Percentiles rank a stretch among this genome's conserved stretches.
These are phyloP conservation scores for Parnassius smintheus DNA, from an alignment of 2,888 invertebrate species.

Conservation along the genomic window DNA sequence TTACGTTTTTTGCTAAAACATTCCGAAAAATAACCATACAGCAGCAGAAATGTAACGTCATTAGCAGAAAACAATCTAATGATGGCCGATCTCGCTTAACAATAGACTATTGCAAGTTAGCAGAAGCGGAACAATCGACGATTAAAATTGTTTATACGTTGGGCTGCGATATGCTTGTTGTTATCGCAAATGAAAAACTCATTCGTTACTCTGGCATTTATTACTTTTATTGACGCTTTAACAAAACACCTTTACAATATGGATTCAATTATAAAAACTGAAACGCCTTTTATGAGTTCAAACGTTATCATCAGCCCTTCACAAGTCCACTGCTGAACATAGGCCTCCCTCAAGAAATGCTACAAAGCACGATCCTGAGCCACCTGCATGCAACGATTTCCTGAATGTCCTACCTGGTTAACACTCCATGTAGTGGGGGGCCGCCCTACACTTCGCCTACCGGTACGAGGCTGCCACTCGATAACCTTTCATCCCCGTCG, in stretches of 20 bases:
- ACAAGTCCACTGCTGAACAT: too few relatives aligned
- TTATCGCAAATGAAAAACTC: slow-evolving; percentile 44
- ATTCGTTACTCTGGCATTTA: slow-evolving; percentile 35
- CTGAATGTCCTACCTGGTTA: too few relatives aligned
- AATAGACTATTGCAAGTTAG: slow-evolving; percentile 62
- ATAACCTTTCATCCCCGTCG: too few relatives aligned
- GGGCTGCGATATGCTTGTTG: slow-evolving; percentile 54
- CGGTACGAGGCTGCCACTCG: too few relatives aligned
- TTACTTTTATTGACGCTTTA: slow-evolving; percentile 29
- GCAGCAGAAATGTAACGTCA: slow-evolving; percentile 21
- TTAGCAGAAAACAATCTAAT: slow-evolving; percentile 22
- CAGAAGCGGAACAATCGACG: slow-evolving; percentile 69
- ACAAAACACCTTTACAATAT: slow-evolving; percentile 9
- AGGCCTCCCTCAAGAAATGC: too few relatives aligned
- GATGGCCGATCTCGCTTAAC: slow-evolving; percentile 41
- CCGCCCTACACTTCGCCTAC: too few relatives aligned
- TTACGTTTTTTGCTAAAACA: slow-evolving; percentile 15
- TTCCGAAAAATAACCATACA: slow-evolving; percentile 1
- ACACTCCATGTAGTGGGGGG: too few relatives aligned
- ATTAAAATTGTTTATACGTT: slow-evolving; percentile 75
- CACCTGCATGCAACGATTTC: too few relatives aligned
- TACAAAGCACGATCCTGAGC: too few relatives aligned
- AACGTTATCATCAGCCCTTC: too few relatives aligned
- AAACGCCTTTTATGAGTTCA: neutral
- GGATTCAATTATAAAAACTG: neutral